These are phyloP conservation scores for Sinella curviseta DNA, from an alignment of 1,140 invertebrate genomes.

Conservation along the genomic window DNA sequence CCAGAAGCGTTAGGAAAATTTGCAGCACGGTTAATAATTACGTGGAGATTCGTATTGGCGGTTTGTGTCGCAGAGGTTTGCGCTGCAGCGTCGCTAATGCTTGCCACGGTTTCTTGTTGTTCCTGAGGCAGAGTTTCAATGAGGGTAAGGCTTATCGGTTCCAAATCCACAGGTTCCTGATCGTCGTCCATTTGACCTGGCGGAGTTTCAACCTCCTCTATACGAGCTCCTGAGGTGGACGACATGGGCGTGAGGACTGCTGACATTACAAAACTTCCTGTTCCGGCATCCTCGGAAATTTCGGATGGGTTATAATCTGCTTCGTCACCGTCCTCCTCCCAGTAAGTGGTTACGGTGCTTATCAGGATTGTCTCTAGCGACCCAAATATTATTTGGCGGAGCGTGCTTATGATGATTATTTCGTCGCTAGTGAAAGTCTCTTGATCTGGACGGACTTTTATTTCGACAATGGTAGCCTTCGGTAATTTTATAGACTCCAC, in stretches of 20 bases:
- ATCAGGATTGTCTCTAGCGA: not conserved
- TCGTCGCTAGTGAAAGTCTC: conserved; percentile 30
- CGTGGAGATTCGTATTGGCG: not conserved
- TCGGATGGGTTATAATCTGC: not conserved
- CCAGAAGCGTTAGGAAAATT: not conserved
- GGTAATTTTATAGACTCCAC: conserved; percentile 26
- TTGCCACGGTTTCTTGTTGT: too few relatives aligned
- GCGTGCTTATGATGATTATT: conserved; percentile 21
- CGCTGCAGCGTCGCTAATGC: too few relatives aligned
- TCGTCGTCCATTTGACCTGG: too few relatives aligned
- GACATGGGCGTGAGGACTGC: too few relatives aligned
- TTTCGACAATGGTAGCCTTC: not conserved
- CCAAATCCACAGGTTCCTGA: too few relatives aligned
- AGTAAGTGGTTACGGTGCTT: not conserved
- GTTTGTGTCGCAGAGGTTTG: not conserved
- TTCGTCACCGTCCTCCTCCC: not conserved
- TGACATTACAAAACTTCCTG: too few relatives aligned
- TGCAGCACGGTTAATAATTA: not conserved
- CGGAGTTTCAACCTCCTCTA: too few relatives aligned
- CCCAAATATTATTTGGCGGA: not conserved
- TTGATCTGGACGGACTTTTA: conserved; percentile 30
- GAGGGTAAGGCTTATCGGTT: too few relatives aligned
- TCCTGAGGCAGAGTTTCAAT: too few relatives aligned
- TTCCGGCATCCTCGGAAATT: too few relatives aligned
- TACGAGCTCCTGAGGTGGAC: too few relatives aligned